phyloP scores from a whole-genome alignment of 1,140 invertebrate species.

The Heliconius hermathena region DNA sequence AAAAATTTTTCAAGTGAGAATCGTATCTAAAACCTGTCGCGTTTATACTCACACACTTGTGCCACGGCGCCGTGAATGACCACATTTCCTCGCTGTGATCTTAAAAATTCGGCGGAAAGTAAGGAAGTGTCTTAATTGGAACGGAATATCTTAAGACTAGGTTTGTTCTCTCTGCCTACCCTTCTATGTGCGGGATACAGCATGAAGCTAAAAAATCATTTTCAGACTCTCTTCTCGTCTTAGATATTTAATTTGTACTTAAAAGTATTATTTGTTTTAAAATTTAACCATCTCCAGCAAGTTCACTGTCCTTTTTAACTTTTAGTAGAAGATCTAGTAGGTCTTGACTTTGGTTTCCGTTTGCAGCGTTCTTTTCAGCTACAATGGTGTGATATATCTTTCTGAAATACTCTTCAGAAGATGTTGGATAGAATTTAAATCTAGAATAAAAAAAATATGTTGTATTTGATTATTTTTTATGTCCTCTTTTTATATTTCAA shows the following conservation, averaged over 20 bases:
- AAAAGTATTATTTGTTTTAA: too few species aligned
- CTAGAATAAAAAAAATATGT: neutral
- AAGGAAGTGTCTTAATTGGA: neutral
- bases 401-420: neutral
- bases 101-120: too few species aligned
- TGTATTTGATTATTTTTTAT: neutral
- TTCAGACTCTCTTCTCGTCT: too few species aligned
- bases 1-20: too few species aligned
- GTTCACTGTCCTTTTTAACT: constrained; percentile 43
- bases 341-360: constrained; percentile 21
- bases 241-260: too few species aligned
- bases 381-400: neutral
- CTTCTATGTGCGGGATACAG: neutral
- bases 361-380: neutral
- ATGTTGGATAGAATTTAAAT: neutral
- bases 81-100: too few species aligned
- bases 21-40: too few species aligned
- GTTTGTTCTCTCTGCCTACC: neutral
- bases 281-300: neutral
- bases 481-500: too few species aligned
- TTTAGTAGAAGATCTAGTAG: constrained; percentile 46
- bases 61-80: too few species aligned
- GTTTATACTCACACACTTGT: too few species aligned
- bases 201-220: neutral
- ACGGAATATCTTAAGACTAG: neutral